These are phyloP conservation scores for Serinus canaria DNA, from an alignment of 2,113 vertebrate genomes.

Conservation along the genomic window DNA sequence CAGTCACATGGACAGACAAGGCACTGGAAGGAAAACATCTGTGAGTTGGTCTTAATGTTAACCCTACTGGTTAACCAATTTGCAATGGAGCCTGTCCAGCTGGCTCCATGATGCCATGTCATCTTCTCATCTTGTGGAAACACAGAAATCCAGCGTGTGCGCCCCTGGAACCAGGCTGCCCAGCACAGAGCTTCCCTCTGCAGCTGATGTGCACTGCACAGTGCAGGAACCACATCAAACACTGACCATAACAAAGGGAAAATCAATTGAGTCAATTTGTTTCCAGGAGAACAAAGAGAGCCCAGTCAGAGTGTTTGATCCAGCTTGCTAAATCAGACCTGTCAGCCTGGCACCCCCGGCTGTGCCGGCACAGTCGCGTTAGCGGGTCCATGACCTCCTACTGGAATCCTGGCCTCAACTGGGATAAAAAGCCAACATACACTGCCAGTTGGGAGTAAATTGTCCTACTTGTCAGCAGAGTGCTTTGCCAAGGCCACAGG, in stretches of 20 bases:
- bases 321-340: background rate
- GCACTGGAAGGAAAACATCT: background rate
- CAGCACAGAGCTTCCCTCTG: background rate
- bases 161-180: background rate
- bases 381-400: fast-evolving
- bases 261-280: background rate
- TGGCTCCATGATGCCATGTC: background rate
- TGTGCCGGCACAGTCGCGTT: background rate
- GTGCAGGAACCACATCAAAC: background rate
- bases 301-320: background rate
- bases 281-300: background rate
- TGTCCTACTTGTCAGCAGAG: background rate
- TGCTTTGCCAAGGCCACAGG: background rate
- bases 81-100: background rate
- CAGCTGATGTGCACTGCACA: background rate
- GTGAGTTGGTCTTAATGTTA: background rate
- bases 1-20: background rate
- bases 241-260: background rate
- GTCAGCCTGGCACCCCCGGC: background rate
- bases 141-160: fast-evolving
- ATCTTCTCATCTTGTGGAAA: background rate
- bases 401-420: background rate
- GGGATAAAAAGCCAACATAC: background rate
- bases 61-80: background rate
- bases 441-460: background rate